Evolutionary conservation across 2,113 vertebrate genomes (phyloP).

Genomic region (Chloropsis cyanopogon): DNA sequence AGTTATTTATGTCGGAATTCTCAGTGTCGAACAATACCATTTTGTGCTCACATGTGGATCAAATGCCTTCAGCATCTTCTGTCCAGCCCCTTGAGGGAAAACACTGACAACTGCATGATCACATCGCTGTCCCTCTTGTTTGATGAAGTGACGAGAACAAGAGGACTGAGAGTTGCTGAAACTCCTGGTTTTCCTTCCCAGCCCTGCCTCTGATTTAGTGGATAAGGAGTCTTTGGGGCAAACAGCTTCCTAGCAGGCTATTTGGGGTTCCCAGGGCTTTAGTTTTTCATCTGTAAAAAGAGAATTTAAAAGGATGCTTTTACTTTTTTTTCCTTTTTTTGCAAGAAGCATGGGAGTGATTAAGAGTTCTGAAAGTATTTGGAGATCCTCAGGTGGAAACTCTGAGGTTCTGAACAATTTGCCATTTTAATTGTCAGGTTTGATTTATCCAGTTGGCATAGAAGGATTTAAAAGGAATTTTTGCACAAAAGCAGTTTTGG

Average conservation of each 20-base stretch:
- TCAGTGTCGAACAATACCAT: slow-evolving; percentile 1
- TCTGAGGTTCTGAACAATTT: slow-evolving; percentile 22
- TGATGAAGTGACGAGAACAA: slow-evolving; percentile 50
- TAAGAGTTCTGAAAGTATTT: background rate
- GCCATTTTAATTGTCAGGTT: slow-evolving; percentile 35
- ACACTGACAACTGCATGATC: slow-evolving; percentile 40
- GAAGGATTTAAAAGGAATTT: slow-evolving; percentile 45
- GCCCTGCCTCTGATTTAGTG: slow-evolving; percentile 9
- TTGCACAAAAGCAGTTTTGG: slow-evolving; percentile 26
- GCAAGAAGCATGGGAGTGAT: background rate
- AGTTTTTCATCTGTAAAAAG: background rate
- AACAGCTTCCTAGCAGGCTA: background rate
- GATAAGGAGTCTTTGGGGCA: background rate
- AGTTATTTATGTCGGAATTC: slow-evolving; percentile 55
- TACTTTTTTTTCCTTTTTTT: background rate
- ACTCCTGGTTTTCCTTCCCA: slow-evolving; percentile 18
- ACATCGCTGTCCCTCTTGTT: background rate
- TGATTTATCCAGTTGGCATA: slow-evolving; percentile 29
- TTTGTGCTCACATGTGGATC: slow-evolving; percentile 33
- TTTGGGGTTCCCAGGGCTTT: background rate
- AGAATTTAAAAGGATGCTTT: background rate
- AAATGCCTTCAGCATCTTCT: slow-evolving; percentile 59
- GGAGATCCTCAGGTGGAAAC: slow-evolving; percentile 28
- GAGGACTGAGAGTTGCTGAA: slow-evolving; percentile 38
- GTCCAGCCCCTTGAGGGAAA: slow-evolving; percentile 37